phyloP scores from a whole-genome alignment of 2,888 invertebrate genomes.

The Formica aserva region DNA sequence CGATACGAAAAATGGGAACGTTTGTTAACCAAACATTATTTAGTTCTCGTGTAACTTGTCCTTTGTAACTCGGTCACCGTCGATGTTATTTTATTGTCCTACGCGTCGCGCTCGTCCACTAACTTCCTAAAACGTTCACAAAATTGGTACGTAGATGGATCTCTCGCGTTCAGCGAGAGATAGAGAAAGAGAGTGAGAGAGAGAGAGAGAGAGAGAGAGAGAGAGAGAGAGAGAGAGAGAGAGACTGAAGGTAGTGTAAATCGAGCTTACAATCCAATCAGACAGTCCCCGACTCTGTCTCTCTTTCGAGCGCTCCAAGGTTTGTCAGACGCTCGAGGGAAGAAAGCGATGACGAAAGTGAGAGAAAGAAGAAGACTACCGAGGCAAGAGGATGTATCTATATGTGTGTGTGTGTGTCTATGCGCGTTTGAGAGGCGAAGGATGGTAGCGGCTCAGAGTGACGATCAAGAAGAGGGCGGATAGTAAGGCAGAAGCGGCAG shows the following conservation, averaged over 20 bases:
- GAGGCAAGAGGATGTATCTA: constrained; percentile 43
- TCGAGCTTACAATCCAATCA: constrained; percentile 85
- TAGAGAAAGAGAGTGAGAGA: constrained; percentile 35
- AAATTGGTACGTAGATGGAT: constrained; percentile 52
- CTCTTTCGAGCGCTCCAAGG: constrained; percentile 68
- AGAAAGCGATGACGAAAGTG: constrained; percentile 63
- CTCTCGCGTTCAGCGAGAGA: constrained; percentile 48
- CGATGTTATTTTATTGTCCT: constrained; percentile 67
- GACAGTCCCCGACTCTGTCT: constrained; percentile 71
- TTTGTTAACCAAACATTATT: constrained; percentile 61
- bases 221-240: not conserved
- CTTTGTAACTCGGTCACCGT: constrained; percentile 63
- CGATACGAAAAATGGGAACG: constrained; percentile 27
- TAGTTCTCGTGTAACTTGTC: constrained; percentile 66
- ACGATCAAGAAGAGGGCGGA: constrained; percentile 43
- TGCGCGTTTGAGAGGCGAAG: constrained; percentile 24
- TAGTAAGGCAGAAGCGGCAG: constrained; percentile 56
- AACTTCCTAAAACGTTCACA: constrained; percentile 66
- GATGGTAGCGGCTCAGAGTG: constrained; percentile 31
- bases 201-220: constrained; percentile 26
- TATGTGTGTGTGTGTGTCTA: not conserved
- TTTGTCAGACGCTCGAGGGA: constrained; percentile 63
- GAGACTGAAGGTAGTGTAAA: constrained; percentile 80
- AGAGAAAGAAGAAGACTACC: constrained; percentile 58
- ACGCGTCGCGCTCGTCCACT: constrained; percentile 52